Base-by-base conservation (phyloP, 2,797 vertebrate genomes). In the Synaphobranchus kaupii region DNA sequence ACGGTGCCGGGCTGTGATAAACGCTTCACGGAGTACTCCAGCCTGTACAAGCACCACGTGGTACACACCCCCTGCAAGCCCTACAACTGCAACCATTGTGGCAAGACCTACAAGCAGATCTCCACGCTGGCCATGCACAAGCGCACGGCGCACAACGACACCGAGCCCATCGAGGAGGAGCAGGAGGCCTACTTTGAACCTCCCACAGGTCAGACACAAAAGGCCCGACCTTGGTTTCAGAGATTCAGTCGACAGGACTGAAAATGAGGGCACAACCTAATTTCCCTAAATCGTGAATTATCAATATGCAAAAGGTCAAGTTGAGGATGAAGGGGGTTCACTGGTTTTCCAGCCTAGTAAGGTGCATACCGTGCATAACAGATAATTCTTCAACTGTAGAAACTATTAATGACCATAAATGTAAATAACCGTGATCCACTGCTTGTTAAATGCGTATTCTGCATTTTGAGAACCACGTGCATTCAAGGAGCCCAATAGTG, bases 71-170 rank as follows among this genome's bases (percentile, higher is more conserved):
- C 98, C 87, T 99, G 98, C 93, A 99, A 99, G 95, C 99, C 99
- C 5, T 99, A 99, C 93, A 99, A 98, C 96, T 99, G 99, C 93
- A 99, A 99, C 94, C 98, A 99, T 91, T 99, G 99, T 84, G 98
- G 99, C 71, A 99, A 99, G 91, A 99, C 98, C 0, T 99, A 99
- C 93, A 99, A 99, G 92, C 99, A 99, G 95, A 99, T 99, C 93
- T 99, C 98, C 52, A 99, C 99, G 0, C 96, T 99, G 68, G 99
- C 98, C 91, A 99, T 99, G 98, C 99, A 99, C 96, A 99, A 99
- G 91, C 95, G 98, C 90, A 99, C 98, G 0, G 97, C 99, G 0
- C 99, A 99, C 94, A 99, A 99, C 0, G 99, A 99, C 95, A 99
- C 97, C 0, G 99, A 99, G 92, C 98, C 98, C 90, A 99, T 99